These are phyloP conservation scores for Catagonus wagneri DNA, from an alignment of 2,113 vertebrate genomes.

Conservation along the genomic window DNA sequence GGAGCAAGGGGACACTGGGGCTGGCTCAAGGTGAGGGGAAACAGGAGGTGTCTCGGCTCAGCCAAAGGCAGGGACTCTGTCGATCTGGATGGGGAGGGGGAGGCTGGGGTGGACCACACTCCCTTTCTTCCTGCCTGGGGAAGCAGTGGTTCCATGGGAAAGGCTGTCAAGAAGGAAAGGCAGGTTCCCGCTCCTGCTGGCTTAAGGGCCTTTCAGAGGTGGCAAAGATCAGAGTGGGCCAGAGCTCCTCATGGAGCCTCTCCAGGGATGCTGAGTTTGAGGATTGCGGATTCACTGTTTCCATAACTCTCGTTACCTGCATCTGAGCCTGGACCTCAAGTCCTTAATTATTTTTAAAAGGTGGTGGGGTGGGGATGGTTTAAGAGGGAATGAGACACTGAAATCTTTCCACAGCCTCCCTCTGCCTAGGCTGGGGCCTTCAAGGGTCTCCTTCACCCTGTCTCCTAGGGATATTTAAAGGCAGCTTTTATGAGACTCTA, in stretches of 20 bases:
- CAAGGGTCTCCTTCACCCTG: slow-evolving; percentile 77
- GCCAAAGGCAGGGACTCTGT: slow-evolving; percentile 62
- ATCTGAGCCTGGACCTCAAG: not conserved
- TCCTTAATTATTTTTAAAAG: slow-evolving; percentile 32
- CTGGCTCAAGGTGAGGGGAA: slow-evolving; percentile 33
- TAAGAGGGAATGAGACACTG: slow-evolving; percentile 57
- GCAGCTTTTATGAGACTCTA: slow-evolving; percentile 82
- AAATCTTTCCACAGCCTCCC: slow-evolving; percentile 66
- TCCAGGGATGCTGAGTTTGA: not conserved
- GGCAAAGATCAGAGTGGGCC: not conserved
- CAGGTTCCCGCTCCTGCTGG: slow-evolving; percentile 18
- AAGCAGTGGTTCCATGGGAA: not conserved
- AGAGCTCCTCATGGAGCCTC: not conserved
- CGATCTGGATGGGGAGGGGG: slow-evolving; percentile 30
- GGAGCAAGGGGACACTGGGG: slow-evolving; percentile 61
- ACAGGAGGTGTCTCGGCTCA: slow-evolving; percentile 58
- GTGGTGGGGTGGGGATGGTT: not conserved
- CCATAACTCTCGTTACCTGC: slow-evolving; percentile 20
- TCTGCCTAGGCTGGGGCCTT: slow-evolving; percentile 67
- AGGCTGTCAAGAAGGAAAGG: not conserved
- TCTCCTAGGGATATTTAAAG: slow-evolving; percentile 79
- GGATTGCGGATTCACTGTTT: slow-evolving; percentile 38
- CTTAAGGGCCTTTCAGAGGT: not conserved
- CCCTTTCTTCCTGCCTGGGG: slow-evolving; percentile 12
- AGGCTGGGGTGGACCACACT: not conserved